Base-by-base conservation (phyloP, 2,113 vertebrate species). In the Anhinga anhinga region DNA sequence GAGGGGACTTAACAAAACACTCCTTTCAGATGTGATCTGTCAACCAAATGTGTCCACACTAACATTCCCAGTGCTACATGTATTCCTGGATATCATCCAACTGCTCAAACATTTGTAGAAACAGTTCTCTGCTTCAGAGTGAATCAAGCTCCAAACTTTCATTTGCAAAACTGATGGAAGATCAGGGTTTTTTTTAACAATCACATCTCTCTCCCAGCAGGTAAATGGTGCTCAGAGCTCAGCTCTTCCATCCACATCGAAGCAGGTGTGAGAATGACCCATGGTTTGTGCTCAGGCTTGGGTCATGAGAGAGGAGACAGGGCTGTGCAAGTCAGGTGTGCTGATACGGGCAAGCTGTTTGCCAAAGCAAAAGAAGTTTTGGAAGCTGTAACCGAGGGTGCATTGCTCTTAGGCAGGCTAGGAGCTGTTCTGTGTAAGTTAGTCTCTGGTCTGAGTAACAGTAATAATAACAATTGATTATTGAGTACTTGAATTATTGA, bases 311-410 rank as follows among this genome's bases (percentile, higher is more conserved):
- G 34, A 49, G n/a, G 22, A 27, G 15, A 21, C 7, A 21, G 42
- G 30, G 23, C 14, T 9, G 9, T 49, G n/a, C 32, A 14, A 7
- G 26, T 18, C 13, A n/a, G 26, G 16, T 26, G 15, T 16, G 15
- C 13, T 0, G 2, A 4, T 20, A 27, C 0, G 3, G 6, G 66
- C 19, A 59, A 73, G 15, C 11, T n/a, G 3, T 44, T 69, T 58
- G 59, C n/a, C 59, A 84, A 72, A 47, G 30, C n/a, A 44, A 7
- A 38, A 65, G 32, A 11, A 16, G 8, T 30, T 53, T n/a, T 44
- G 26, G 27, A 58, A 21, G 49, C 29, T 61, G 67, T 38, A 82
- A 19, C 61, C 49, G 38, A 36, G 58, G 59, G 6, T 16, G 15
- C 11, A 4, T 29, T 53, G 62, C 67, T 77, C 38, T 27, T 23